These are phyloP conservation scores for Carpatolechia fugitivella DNA, from an alignment of 2,888 invertebrate genomes.

Conservation along the genomic window DNA sequence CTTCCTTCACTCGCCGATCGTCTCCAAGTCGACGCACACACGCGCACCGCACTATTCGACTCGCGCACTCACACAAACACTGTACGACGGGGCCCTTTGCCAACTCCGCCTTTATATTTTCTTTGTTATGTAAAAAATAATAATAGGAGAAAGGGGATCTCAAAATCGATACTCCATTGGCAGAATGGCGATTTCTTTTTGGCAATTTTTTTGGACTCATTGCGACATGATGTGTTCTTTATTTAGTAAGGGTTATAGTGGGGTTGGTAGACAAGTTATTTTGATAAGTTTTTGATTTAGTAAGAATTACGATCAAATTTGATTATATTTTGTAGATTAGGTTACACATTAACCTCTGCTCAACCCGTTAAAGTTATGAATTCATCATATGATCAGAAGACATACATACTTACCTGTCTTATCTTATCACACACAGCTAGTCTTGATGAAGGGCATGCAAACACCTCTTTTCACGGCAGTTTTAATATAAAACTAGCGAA, in stretches of 20 bases:
- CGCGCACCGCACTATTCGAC: constrained; percentile 9
- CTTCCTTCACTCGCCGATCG: constrained; percentile 70
- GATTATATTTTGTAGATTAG: too few relatives aligned
- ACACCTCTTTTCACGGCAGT: too few relatives aligned
- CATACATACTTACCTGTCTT: too few relatives aligned
- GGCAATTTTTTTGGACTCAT: constrained; percentile 18
- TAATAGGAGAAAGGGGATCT: constrained; percentile 75
- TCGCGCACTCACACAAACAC: constrained; percentile 27
- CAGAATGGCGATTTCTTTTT: constrained; percentile 34
- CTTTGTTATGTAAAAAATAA: constrained; percentile 77
- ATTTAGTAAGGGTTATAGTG: neutral
- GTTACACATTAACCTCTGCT: too few relatives aligned
- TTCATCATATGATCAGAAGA: too few relatives aligned
- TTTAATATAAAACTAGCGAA: too few relatives aligned
- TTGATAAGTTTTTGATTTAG: neutral
- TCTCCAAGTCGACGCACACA: constrained; percentile 65
- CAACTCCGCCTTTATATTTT: constrained; percentile 77
- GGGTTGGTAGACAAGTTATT: neutral
- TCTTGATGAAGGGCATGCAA: too few relatives aligned
- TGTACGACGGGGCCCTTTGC: constrained; percentile 67
- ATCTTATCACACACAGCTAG: too few relatives aligned
- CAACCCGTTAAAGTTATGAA: too few relatives aligned
- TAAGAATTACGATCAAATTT: too few relatives aligned
- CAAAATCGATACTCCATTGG: constrained; percentile 73
- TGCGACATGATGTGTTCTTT: constrained; percentile 18